phyloP scores from a whole-genome alignment of 2,113 vertebrate genomes.

The human region GRCh38 chr4:148925501-148926000 shows the following conservation, averaged over 20 bases:
- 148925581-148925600: constrained; percentile 73
- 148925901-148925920: neutral
- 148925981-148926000: neutral
- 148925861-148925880: neutral
- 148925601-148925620: constrained; percentile 73
- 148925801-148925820: neutral
- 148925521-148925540: constrained; percentile 80
- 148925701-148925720: constrained; percentile 71
- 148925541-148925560: constrained; percentile 79
- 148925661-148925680: constrained; percentile 70
- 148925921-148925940: neutral
- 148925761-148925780: constrained; percentile 55
- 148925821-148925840: neutral
- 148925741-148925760: constrained; percentile 76
- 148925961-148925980: neutral
- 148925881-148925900: neutral
- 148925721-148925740: constrained; percentile 70
- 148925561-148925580: constrained; percentile 58
- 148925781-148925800: constrained; percentile 53
- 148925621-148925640: constrained; percentile 81
- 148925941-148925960: neutral
- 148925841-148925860: neutral
- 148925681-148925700: constrained; percentile 64
- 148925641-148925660: constrained; percentile 79
- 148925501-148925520: constrained; percentile 82